A percentile compares a stretch with the other conserved stretches of the same genome.
phyloP scores from a whole-genome alignment of 2,797 vertebrate species.

The Anguilla anguilla region DNA sequence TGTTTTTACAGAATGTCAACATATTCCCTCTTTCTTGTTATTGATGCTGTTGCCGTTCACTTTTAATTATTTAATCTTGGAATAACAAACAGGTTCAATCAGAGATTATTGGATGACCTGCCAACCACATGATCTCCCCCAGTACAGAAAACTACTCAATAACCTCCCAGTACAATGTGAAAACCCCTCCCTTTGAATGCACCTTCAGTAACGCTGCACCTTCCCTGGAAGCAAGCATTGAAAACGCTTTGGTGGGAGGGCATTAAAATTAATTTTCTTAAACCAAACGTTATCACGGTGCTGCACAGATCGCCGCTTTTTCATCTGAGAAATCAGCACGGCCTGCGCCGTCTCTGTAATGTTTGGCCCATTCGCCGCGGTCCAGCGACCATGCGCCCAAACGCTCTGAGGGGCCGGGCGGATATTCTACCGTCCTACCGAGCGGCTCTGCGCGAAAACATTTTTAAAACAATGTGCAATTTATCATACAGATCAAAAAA shows the following conservation, averaged over 20 bases:
- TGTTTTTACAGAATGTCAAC: background rate
- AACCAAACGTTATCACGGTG: background rate
- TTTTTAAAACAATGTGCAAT: background rate
- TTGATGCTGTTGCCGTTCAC: constrained; percentile 52
- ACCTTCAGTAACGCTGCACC: background rate
- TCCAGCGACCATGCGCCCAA: background rate
- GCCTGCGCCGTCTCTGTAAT: background rate
- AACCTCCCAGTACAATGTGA: background rate
- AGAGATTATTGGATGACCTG: background rate
- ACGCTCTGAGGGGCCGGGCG: background rate
- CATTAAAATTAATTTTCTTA: constrained; percentile 1
- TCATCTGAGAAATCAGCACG: background rate
- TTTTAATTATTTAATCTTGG: constrained; percentile 58
- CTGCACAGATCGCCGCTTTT: background rate
- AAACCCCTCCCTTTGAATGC: background rate
- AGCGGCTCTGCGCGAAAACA: background rate
- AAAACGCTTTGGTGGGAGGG: background rate
- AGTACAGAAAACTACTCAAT: background rate
- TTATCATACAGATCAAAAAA: background rate
- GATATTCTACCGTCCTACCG: background rate
- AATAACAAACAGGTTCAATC: constrained; percentile 25
- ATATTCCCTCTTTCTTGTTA: constrained; percentile 35
- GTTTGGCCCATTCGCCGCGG: background rate
- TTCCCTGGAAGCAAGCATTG: background rate
- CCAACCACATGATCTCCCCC: constrained; percentile 43